Conservation (phyloP, 64 coral and sea anemone genomes). For the Montipora capricornis region DNA sequence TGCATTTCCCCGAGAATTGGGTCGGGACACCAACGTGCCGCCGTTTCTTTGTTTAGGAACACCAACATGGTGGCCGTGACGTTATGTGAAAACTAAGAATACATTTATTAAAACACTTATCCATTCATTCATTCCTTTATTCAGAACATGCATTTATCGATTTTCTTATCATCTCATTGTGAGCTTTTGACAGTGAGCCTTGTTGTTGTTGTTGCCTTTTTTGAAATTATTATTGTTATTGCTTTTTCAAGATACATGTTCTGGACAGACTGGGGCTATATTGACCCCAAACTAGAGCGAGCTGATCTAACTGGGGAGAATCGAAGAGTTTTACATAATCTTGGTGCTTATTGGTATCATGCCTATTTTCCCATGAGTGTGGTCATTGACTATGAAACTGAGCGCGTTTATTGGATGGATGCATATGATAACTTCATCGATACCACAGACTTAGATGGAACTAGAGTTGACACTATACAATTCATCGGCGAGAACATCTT, state of each 20-base stretch:
- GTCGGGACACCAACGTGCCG: too few species aligned
- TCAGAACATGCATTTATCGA: too few species aligned
- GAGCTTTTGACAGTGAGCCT: too few species aligned
- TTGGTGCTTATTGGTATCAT: neutral
- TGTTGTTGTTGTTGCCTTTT: too few species aligned
- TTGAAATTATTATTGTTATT: too few species aligned
- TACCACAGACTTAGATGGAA: slow-evolving; percentile 35
- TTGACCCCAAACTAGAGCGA: slow-evolving; percentile 46
- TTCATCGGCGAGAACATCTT: neutral
- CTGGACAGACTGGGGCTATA: slow-evolving; percentile 45
- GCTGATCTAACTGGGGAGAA: slow-evolving; percentile 45
- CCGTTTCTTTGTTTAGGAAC: too few species aligned
- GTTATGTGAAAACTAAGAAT: too few species aligned
- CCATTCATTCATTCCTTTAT: too few species aligned
- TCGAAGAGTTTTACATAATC: neutral
- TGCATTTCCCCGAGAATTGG: too few species aligned
- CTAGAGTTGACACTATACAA: neutral
- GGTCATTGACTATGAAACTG: slow-evolving; percentile 36
- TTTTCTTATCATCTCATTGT: too few species aligned
- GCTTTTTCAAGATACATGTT: slow-evolving; percentile 33
- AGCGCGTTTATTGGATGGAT: slow-evolving; percentile 41
- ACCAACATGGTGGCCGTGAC: too few species aligned
- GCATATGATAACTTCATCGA: slow-evolving; percentile 27
- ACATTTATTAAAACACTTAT: too few species aligned
- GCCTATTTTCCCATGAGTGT: slow-evolving; percentile 13